Evolutionary conservation across 2,888 invertebrate genomes (phyloP), one percentile per base, ranked within the genome.

Genomic region (Poecilobothrus nobilitatus): DNA sequence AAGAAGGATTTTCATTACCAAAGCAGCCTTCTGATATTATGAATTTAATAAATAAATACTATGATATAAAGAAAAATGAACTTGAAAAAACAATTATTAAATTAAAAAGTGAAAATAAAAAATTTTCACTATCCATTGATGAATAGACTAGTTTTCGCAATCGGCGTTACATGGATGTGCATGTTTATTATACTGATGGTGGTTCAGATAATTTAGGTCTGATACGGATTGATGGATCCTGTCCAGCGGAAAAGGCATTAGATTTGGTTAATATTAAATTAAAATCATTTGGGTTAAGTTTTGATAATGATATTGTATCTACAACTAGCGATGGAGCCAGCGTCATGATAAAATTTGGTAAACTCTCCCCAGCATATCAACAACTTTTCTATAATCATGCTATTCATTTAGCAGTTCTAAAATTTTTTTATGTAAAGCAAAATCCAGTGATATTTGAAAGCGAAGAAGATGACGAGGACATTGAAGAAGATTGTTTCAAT

Each of bases 311-410:
- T 62, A 33, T 67, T 53, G 65, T 69, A 44, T 27, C 63, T 27
- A 33, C 66, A n/a, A 69, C 65, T n/a, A 63, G 63, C 20, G 64
- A 67, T 67, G 66, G 68, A 20, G 68, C 68, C 2, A 37, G 37
- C 15, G 66, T 68, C 8, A 68, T 67, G 67, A 34, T 64, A 7
- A 67, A 63, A 37, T 67, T 67, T 27, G 67, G 63, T 9, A 68
- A 63, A 34, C 62, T 68, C 5, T 65, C 68, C 15, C 37, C 68
- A 20, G 21, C 62, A 7, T 37, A 34, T n/a, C 65, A 62, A 68
- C 65, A 68, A 37, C 62, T 68, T 34, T 68, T 65, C 21, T 68
- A 68, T n/a, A 68, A 68, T 62, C 68, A 68, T 27, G 65, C 65
- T 12, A 61, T 68, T 22, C 68, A 68, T 66, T 44, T 68, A 62